A percentile compares a stretch with the other conserved stretches of the same genome.
These are phyloP conservation scores for Ailuropoda melanoleuca DNA, from an alignment of 2,113 vertebrate genomes.

Conservation along the genomic window DNA sequence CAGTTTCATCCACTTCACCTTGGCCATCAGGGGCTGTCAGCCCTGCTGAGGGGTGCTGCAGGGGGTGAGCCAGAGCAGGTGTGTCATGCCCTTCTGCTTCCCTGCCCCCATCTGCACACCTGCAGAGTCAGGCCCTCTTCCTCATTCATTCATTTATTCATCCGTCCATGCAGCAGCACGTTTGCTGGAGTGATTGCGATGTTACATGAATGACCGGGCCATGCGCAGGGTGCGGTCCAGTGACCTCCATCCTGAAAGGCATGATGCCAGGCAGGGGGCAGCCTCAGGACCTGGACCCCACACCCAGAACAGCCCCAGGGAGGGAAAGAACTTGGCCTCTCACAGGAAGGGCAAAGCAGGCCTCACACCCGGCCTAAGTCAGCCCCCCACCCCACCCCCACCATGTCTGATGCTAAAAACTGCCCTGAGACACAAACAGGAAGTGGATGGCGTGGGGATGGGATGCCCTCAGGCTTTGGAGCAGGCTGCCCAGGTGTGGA, in stretches of 20 bases:
- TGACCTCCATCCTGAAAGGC: background rate
- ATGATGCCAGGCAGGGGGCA: background rate
- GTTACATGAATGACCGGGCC: background rate
- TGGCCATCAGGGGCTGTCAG: rapidly evolving
- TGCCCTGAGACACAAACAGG: background rate
- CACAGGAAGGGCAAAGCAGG: too few relatives aligned
- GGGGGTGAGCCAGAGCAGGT: background rate
- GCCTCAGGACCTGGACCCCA: background rate
- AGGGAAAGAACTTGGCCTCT: background rate
- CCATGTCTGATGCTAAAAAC: background rate
- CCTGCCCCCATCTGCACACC: background rate
- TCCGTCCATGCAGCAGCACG: background rate
- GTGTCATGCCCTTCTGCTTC: background rate
- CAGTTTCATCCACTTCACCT: rapidly evolving
- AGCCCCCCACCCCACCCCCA: background rate
- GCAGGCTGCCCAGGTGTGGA: background rate
- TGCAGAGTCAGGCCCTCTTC: background rate
- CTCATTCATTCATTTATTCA: background rate
- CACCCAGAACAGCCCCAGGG: background rate
- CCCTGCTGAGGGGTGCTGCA: rapidly evolving
- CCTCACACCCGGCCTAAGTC: background rate
- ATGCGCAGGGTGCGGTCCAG: too few relatives aligned
- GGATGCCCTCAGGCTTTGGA: background rate
- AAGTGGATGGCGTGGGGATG: rapidly evolving
- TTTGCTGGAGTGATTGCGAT: background rate